phyloP scores from a whole-genome alignment of 1,140 invertebrate species.

The Drosophila pseudoananassae region DNA sequence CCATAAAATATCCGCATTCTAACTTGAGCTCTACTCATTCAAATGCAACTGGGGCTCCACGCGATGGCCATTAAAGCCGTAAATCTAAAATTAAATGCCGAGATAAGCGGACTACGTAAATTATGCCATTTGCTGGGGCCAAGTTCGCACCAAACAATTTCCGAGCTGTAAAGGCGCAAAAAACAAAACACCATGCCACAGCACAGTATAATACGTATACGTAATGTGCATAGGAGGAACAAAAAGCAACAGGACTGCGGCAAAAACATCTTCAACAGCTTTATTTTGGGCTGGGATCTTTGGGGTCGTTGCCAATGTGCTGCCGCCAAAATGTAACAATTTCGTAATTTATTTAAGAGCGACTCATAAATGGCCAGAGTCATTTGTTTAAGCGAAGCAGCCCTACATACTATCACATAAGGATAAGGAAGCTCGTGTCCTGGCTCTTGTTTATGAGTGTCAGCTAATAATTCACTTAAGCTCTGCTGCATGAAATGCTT shows the following conservation, averaged over 20 bases:
- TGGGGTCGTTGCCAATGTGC: slow-evolving; percentile 16
- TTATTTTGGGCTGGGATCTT: slow-evolving; percentile 15
- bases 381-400: slow-evolving; percentile 44
- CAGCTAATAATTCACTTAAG: slow-evolving; percentile 64
- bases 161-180: slow-evolving; percentile 46
- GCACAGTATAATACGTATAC: slow-evolving; percentile 15
- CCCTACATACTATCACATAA: slow-evolving; percentile 2
- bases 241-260: slow-evolving; percentile 59
- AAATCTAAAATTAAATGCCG: slow-evolving; percentile 69
- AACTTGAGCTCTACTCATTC: slow-evolving; percentile 26
- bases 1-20: slow-evolving; percentile 36
- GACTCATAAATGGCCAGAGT: slow-evolving; percentile 69
- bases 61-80: slow-evolving; percentile 37
- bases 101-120: slow-evolving; percentile 64
- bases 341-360: slow-evolving; percentile 78
- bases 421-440: slow-evolving; percentile 40
- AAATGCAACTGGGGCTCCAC: slow-evolving; percentile 26
- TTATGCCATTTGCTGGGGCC: slow-evolving; percentile 56
- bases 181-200: slow-evolving; percentile 33
- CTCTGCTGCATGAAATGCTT: slow-evolving; percentile 53
- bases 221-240: slow-evolving; percentile 2
- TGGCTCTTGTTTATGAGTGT: slow-evolving; percentile 46
- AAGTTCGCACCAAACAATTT: slow-evolving; percentile 63
- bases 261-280: slow-evolving; percentile 40
- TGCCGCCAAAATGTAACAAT: slow-evolving; percentile 73